Conservation (phyloP, 2,113 vertebrate genomes). For the Hymenochirus boettgeri region DNA sequence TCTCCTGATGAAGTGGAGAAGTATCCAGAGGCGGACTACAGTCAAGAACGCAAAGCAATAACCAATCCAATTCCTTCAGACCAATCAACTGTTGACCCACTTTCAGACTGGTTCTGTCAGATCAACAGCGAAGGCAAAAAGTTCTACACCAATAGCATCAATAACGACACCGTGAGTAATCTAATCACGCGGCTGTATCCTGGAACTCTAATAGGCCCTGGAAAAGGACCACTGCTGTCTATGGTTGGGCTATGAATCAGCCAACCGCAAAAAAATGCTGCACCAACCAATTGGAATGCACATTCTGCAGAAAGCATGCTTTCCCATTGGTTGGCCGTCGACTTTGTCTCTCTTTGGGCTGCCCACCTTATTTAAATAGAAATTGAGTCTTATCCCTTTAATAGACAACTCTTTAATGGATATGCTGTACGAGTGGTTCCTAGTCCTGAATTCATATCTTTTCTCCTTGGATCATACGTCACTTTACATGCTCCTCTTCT, state of each 20-base stretch:
- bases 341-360: too few relatives aligned
- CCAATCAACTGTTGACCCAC: conserved; percentile 41
- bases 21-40: conserved; percentile 76
- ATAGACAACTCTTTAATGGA: too few relatives aligned
- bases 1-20: conserved; percentile 50
- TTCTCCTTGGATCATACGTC: too few relatives aligned
- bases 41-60: not conserved
- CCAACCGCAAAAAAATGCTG: not conserved
- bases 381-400: too few relatives aligned
- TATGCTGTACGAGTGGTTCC: too few relatives aligned
- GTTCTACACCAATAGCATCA: conserved; percentile 66
- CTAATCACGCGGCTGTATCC: not conserved
- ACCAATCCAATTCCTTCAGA: conserved; percentile 53
- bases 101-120: conserved; percentile 65
- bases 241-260: not conserved
- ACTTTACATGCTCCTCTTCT: too few relatives aligned
- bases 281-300: too few relatives aligned
- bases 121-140: conserved; percentile 58
- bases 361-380: too few relatives aligned
- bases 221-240: not conserved
- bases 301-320: too few relatives aligned
- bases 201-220: not conserved
- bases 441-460: too few relatives aligned
- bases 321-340: too few relatives aligned
- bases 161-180: conserved; percentile 67